These are phyloP conservation scores for Corbicula japonica DNA, from an alignment of 2,888 invertebrate genomes.

Conservation along the genomic window DNA sequence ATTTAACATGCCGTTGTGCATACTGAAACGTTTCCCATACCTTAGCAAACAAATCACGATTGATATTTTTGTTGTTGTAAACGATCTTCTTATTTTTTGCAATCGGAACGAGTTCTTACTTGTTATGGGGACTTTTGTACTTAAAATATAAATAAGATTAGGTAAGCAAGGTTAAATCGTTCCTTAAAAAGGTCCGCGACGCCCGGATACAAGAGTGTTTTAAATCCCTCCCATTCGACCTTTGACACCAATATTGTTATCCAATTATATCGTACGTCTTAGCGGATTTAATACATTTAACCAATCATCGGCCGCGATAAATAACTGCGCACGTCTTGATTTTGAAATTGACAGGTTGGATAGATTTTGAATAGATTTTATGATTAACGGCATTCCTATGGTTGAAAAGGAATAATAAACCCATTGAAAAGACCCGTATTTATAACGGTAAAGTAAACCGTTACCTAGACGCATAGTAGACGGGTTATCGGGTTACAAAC, in stretches of 20 bases:
- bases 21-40: too few relatives aligned
- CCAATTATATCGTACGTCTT: slow-evolving; percentile 14
- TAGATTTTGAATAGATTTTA: not conserved
- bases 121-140: too few relatives aligned
- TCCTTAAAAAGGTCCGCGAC: slow-evolving; percentile 23
- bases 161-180: too few relatives aligned
- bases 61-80: too few relatives aligned
- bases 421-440: slow-evolving; percentile 30
- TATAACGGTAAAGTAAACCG: slow-evolving; percentile 34
- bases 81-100: too few relatives aligned
- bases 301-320: slow-evolving; percentile 27
- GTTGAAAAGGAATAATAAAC: slow-evolving; percentile 38
- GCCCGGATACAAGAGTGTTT: slow-evolving; percentile 29
- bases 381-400: slow-evolving; percentile 27
- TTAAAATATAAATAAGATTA: too few relatives aligned
- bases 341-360: slow-evolving; percentile 29
- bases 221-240: slow-evolving; percentile 26
- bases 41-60: too few relatives aligned
- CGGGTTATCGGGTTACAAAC: slow-evolving; percentile 48
- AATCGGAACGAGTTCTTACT: too few relatives aligned
- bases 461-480: slow-evolving; percentile 28
- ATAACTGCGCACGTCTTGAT: slow-evolving; percentile 20
- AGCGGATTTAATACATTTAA: not conserved
- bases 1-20: too few relatives aligned
- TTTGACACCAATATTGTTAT: not conserved